Evolutionary conservation across 2,888 invertebrate species (phyloP).

Genomic region (Cheilosia soror): DNA sequence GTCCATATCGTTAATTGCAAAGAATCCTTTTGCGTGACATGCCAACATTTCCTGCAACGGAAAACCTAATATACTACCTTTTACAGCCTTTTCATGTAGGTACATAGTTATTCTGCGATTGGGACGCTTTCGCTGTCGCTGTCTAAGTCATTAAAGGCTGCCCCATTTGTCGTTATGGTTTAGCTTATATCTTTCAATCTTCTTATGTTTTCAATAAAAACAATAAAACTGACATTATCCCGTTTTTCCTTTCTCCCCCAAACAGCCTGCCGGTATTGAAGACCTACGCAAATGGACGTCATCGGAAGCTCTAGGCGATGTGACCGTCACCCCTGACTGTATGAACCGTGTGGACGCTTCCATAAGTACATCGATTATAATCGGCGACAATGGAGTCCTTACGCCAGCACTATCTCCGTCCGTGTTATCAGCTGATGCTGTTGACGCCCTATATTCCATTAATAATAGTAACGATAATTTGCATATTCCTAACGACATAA

Average conservation of each 20-base stretch:
- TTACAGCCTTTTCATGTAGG: slow-evolving; percentile 17
- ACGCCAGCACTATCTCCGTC: slow-evolving; percentile 83
- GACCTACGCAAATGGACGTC: slow-evolving; percentile 94
- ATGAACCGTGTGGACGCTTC: slow-evolving; percentile 86
- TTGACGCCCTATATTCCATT: slow-evolving; percentile 81
- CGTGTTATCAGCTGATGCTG: slow-evolving; percentile 83
- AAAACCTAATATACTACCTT: slow-evolving; percentile 24
- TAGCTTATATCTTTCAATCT: slow-evolving; percentile 17
- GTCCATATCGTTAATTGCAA: slow-evolving; percentile 49
- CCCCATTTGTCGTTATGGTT: not conserved
- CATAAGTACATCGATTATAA: slow-evolving; percentile 85
- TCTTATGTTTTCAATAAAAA: slow-evolving; percentile 1
- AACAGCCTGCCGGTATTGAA: slow-evolving; percentile 91
- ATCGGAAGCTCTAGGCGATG: slow-evolving; percentile 87
- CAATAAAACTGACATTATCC: not conserved
- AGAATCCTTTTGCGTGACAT: slow-evolving; percentile 63
- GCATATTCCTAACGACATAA: slow-evolving; percentile 82
- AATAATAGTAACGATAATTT: slow-evolving; percentile 81
- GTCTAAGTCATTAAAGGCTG: slow-evolving; percentile 3
- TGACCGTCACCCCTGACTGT: slow-evolving; percentile 91
- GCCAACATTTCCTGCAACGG: slow-evolving; percentile 48
- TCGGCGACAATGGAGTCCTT: slow-evolving; percentile 82
- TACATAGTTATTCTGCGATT: not conserved
- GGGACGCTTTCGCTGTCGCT: too few species aligned
- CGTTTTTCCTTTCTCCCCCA: slow-evolving; percentile 72